Percentiles rank a stretch among this genome's conserved stretches.
phyloP scores from a whole-genome alignment of 1,140 invertebrate genomes.

The Stratiolaelaps scimitus region DNA sequence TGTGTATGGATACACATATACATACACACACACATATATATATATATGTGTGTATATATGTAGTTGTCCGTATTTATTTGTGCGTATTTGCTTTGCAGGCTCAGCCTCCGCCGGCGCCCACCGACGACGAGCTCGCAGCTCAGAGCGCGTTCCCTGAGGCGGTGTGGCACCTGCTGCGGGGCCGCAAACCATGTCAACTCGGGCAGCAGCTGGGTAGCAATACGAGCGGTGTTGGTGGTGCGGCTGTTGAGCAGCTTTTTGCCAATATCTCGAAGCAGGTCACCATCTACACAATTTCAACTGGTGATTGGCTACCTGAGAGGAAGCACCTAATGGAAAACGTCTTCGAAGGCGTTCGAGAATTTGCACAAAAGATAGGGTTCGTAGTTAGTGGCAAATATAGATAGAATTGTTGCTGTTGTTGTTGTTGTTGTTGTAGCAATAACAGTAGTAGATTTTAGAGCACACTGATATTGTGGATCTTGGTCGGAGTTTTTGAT shows the following conservation, averaged over 20 bases:
- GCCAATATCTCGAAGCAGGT: slow-evolving; percentile 25
- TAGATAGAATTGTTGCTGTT: too few relatives aligned
- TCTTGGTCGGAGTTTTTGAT: too few relatives aligned
- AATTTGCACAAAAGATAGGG: slow-evolving; percentile 23
- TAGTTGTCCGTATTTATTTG: too few relatives aligned
- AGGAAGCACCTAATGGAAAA: slow-evolving; percentile 19
- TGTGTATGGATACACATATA: too few relatives aligned
- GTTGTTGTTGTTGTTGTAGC: too few relatives aligned
- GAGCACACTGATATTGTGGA: too few relatives aligned
- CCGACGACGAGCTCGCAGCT: slow-evolving; percentile 4
- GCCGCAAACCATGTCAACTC: neutral
- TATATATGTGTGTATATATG: too few relatives aligned
- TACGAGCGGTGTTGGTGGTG: neutral
- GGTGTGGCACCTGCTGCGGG: slow-evolving; percentile 12
- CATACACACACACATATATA: too few relatives aligned
- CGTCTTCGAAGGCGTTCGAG: slow-evolving; percentile 12
- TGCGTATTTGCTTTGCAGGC: too few relatives aligned
- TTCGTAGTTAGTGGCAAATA: too few relatives aligned
- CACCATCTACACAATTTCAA: slow-evolving; percentile 24
- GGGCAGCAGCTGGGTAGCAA: too few relatives aligned
- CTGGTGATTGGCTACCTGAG: slow-evolving; percentile 5
- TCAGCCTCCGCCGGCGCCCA: neutral
- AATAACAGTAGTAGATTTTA: too few relatives aligned
- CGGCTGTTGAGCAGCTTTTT: slow-evolving; percentile 8
- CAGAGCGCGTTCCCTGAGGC: slow-evolving; percentile 1